Conservation (phyloP, 37 sponge, comb jelly and placozoan species). For the Amphimedon queenslandica region DNA sequence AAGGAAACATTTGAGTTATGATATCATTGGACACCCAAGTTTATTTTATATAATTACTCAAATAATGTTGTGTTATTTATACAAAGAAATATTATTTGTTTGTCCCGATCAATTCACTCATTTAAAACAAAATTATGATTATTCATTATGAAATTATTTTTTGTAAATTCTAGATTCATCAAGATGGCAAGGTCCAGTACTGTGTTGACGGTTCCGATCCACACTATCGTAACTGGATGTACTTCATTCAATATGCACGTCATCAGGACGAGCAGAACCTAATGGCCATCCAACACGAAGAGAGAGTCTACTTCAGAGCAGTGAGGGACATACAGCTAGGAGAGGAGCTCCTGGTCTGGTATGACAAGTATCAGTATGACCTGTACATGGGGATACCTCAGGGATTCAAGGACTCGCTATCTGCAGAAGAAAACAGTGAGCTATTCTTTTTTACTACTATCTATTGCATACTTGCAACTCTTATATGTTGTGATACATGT, state of each 20-base stretch:
- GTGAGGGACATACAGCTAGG: conserved; percentile 39
- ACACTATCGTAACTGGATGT: conserved; percentile 70
- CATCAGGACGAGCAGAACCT: conserved; percentile 66
- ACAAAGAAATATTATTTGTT: too few species aligned
- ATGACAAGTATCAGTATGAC: conserved; percentile 51
- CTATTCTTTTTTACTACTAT: too few species aligned
- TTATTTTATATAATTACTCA: too few species aligned
- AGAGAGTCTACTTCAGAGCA: conserved; percentile 63
- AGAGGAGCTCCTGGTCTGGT: conserved; percentile 92
- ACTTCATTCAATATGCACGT: conserved; percentile 77
- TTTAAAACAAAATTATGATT: too few species aligned
- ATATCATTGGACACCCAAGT: too few species aligned
- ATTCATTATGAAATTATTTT: too few species aligned
- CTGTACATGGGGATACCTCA: conserved; percentile 56
- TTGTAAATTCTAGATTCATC: conserved; percentile 53
- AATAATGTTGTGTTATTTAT: too few species aligned
- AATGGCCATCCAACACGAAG: conserved; percentile 49
- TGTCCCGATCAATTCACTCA: too few species aligned
- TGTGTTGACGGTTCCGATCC: conserved; percentile 56
- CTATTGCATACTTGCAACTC: too few species aligned
- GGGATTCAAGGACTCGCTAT: not conserved
- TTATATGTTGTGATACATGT: too few species aligned
- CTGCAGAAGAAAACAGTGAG: too few species aligned
- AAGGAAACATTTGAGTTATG: too few species aligned
- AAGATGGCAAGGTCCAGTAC: conserved; percentile 28